A percentile compares a stretch with the other conserved stretches of the same genome.
Conservation (phyloP, 2,113 vertebrate genomes). For the Cyanoderma ruficeps region DNA sequence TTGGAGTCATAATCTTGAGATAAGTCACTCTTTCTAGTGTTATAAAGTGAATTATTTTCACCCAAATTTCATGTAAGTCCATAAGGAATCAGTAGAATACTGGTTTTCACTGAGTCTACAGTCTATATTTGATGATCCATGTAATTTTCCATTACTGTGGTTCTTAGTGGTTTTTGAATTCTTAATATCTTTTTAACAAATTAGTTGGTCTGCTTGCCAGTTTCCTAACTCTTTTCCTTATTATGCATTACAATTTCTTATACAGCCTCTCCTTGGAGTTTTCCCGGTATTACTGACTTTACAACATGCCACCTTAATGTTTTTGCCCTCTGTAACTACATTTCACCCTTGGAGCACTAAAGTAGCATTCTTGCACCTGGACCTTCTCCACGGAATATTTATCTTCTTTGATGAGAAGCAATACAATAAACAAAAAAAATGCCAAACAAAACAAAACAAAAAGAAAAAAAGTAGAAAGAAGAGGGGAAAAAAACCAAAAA, state of each 20-base stretch:
- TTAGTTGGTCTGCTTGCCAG: background rate
- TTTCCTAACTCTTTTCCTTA: background rate
- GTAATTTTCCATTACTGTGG: background rate
- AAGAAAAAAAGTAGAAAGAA: rapidly evolving
- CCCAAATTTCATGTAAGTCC: background rate
- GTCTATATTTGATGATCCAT: background rate
- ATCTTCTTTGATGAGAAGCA: background rate
- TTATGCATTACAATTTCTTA: background rate
- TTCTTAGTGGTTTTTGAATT: background rate
- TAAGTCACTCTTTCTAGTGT: background rate
- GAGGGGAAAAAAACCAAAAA: too few species aligned
- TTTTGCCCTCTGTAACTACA: background rate
- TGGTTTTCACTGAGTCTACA: background rate
- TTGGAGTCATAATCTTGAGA: background rate
- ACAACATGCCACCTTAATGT: background rate
- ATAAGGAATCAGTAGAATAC: background rate
- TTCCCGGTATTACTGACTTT: background rate
- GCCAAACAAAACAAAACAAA: rapidly evolving
- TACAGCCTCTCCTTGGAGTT: background rate
- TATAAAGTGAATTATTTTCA: background rate
- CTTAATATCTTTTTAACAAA: background rate
- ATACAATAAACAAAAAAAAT: background rate
- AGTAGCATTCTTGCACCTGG: background rate
- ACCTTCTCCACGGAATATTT: background rate
- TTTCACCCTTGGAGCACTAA: background rate